A percentile compares a stretch with the other conserved stretches of the same genome.
Evolutionary conservation across 2,888 invertebrate genomes (phyloP).

Genomic region (Cheilosia pagana): DNA sequence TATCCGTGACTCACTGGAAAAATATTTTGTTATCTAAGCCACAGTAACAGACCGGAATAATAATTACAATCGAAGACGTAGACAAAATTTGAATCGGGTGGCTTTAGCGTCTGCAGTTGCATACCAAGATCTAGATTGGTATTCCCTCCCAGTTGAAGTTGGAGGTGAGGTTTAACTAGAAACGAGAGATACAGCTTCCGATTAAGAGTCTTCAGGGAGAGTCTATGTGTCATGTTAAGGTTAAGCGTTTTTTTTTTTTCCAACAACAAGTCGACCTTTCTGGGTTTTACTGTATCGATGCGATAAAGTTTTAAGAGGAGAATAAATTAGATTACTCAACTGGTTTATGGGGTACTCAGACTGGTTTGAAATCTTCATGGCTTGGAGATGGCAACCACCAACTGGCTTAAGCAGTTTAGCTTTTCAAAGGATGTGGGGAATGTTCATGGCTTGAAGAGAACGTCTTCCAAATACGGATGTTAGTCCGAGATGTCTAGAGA

Average conservation of each 20-base stretch:
- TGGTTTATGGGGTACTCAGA: slow-evolving; percentile 5
- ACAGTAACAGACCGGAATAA: slow-evolving; percentile 24
- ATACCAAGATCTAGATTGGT: slow-evolving; percentile 1
- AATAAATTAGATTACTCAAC: slow-evolving; percentile 15
- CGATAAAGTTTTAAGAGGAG: slow-evolving; percentile 22
- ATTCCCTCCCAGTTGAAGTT: slow-evolving; percentile 25
- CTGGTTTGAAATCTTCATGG: not conserved
- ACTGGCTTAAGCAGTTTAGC: not conserved
- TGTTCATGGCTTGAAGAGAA: not conserved
- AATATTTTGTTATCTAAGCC: not conserved
- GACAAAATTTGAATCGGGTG: not conserved
- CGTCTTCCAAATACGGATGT: not conserved
- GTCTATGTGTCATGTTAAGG: slow-evolving; percentile 25
- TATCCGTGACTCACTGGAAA: not conserved
- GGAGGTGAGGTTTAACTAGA: not conserved
- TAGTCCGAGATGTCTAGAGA: no score
- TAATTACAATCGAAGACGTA: not conserved
- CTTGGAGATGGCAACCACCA: not conserved
- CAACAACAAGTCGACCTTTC: slow-evolving; percentile 49
- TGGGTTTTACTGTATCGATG: slow-evolving; percentile 2
- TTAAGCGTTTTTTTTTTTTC: slow-evolving; percentile 13
- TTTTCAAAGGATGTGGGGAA: not conserved
- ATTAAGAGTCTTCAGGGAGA: not conserved
- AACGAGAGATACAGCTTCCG: slow-evolving; percentile 18
- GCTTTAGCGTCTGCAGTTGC: not conserved